phyloP scores from a whole-genome alignment of 2,888 invertebrate species.

The Polydrusus cervinus region DNA sequence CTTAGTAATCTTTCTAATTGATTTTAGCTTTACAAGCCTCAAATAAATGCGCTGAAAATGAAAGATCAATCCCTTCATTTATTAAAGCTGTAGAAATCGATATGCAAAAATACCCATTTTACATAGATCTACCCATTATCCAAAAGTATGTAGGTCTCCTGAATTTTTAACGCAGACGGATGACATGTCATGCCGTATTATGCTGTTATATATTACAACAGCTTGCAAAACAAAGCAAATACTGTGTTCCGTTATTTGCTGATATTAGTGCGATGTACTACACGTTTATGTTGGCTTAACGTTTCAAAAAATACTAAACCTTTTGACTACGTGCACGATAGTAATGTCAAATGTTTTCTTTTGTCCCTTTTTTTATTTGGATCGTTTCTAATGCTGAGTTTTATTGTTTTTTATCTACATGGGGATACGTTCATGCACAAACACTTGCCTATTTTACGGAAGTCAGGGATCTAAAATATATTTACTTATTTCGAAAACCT shows the following conservation, averaged over 20 bases:
- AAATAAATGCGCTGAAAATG: no score
- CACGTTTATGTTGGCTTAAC: constrained; percentile 47
- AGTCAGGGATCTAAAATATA: no score
- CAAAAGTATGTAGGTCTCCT: constrained; percentile 36
- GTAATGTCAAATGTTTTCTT: constrained; percentile 33
- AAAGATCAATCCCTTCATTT: no score
- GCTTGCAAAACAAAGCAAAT: constrained; percentile 52
- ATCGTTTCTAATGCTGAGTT: constrained; percentile 16
- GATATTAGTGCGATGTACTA: constrained; percentile 49
- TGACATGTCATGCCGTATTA: constrained; percentile 50
- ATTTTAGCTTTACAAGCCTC: no score
- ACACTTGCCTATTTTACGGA: no score
- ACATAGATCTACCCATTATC: constrained; percentile 8
- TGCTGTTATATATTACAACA: constrained; percentile 51
- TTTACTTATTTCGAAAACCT: no score
- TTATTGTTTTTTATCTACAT: no score
- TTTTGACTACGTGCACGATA: constrained; percentile 33
- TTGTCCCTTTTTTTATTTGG: constrained; percentile 26
- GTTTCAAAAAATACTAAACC: constrained; percentile 45
- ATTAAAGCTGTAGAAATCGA: no score
- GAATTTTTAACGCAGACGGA: constrained; percentile 50
- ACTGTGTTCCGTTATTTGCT: constrained; percentile 48
- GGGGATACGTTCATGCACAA: no score
- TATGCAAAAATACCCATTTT: background rate
- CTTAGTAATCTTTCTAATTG: no score